These are phyloP conservation scores for Myiagra hebetior DNA, from an alignment of 2,113 vertebrate species.

Conservation along the genomic window DNA sequence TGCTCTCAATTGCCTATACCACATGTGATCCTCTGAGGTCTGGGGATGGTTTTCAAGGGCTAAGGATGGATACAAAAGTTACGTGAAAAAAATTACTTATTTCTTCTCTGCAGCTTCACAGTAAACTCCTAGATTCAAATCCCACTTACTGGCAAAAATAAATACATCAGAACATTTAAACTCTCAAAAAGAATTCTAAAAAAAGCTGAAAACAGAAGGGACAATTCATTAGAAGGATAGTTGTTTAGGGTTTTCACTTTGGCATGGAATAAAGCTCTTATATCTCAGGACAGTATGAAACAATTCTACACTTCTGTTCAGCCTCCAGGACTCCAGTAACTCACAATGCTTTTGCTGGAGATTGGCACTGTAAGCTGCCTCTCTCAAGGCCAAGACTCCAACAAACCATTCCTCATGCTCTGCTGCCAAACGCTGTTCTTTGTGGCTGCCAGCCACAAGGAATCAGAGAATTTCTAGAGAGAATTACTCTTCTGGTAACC, in stretches of 20 bases:
- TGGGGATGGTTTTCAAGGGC: not conserved
- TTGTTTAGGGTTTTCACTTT: not conserved
- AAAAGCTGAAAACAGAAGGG: not conserved
- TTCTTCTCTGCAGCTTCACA: not conserved
- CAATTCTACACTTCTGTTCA: not conserved
- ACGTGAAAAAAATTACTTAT: not conserved
- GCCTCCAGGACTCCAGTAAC: not conserved
- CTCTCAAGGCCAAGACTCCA: not conserved
- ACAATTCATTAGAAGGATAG: not conserved
- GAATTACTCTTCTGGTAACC: not conserved
- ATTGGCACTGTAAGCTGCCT: not conserved
- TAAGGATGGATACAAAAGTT: not conserved
- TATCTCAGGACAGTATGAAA: not conserved
- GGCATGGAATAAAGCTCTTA: not conserved
- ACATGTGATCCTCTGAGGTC: fast-evolving
- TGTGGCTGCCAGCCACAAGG: not conserved
- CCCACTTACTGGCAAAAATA: not conserved
- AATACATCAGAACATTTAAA: not conserved
- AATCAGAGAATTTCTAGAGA: not conserved
- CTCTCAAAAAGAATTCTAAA: not conserved
- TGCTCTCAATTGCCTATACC: not conserved
- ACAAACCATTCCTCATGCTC: not conserved
- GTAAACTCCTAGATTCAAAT: not conserved
- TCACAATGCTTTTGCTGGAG: not conserved
- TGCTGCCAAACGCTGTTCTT: not conserved